Evolutionary conservation across 1,140 invertebrate genomes (phyloP).

Genomic region (Drosophila nannoptera): DNA sequence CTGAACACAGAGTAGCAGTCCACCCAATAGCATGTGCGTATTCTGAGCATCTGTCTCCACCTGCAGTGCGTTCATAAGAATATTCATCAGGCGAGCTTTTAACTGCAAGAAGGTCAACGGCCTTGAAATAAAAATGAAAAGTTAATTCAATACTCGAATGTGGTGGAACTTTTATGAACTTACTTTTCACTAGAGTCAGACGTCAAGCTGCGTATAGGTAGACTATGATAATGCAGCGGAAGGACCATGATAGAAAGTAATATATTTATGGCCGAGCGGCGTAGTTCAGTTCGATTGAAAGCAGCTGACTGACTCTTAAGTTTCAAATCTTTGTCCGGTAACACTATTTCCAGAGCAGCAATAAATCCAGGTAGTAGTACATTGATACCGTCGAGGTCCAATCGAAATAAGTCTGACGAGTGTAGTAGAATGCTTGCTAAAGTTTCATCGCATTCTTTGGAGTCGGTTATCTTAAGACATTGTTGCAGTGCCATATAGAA

Average conservation of each 20-base stretch:
- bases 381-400: slow-evolving; percentile 96
- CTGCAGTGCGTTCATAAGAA: slow-evolving; percentile 91
- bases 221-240: slow-evolving; percentile 93
- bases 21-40: slow-evolving; percentile 93
- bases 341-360: slow-evolving; percentile 91
- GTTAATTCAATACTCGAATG: not conserved
- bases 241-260: slow-evolving; percentile 93
- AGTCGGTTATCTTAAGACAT: slow-evolving; percentile 86
- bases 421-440: slow-evolving; percentile 90
- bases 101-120: slow-evolving; percentile 87
- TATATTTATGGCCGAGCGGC: slow-evolving; percentile 93
- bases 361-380: slow-evolving; percentile 94
- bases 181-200: slow-evolving; percentile 80
- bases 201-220: slow-evolving; percentile 87
- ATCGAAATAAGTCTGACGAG: slow-evolving; percentile 88
- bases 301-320: slow-evolving; percentile 81
- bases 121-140: slow-evolving; percentile 45
- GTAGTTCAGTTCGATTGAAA: slow-evolving; percentile 88
- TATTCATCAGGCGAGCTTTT: slow-evolving; percentile 90
- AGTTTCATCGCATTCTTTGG: slow-evolving; percentile 85
- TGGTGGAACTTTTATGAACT: slow-evolving; percentile 32
- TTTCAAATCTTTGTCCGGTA: slow-evolving; percentile 88
- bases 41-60: slow-evolving; percentile 92
- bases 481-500: slow-evolving; percentile 96
- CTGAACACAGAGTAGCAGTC: slow-evolving; percentile 88